Percentiles rank a stretch among this genome's conserved stretches.
Conservation (phyloP, 1,140 invertebrate genomes). For the Leucophenga varia region DNA sequence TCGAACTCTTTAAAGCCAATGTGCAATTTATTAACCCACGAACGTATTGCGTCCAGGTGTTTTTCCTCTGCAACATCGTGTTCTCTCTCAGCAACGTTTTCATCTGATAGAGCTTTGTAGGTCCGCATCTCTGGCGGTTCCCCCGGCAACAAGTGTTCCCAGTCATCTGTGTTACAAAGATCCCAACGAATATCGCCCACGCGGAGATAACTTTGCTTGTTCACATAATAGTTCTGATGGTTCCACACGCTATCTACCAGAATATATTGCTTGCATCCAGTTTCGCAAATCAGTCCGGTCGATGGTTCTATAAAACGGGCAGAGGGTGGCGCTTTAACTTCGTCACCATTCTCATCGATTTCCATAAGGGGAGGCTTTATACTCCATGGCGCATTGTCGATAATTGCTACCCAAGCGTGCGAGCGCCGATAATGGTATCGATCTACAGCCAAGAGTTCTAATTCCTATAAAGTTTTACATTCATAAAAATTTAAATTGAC, state of each 20-base stretch:
- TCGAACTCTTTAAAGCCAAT: slow-evolving; percentile 71
- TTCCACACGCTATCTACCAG: slow-evolving; percentile 86
- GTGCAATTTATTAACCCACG: slow-evolving; percentile 72
- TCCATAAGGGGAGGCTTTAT: slow-evolving; percentile 37
- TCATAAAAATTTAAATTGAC: not conserved
- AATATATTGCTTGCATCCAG: slow-evolving; percentile 67
- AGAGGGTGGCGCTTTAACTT: slow-evolving; percentile 27
- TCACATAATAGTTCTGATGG: slow-evolving; percentile 81
- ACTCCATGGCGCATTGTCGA: slow-evolving; percentile 57
- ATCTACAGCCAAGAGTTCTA: slow-evolving; percentile 71
- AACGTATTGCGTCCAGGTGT: slow-evolving; percentile 75
- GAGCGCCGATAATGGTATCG: slow-evolving; percentile 71
- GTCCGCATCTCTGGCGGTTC: slow-evolving; percentile 61
- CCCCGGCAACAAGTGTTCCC: slow-evolving; percentile 71
- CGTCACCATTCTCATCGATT: slow-evolving; percentile 38
- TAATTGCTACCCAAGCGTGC: slow-evolving; percentile 82
- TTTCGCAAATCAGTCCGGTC: slow-evolving; percentile 66
- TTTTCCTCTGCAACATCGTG: slow-evolving; percentile 63
- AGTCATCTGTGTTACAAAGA: slow-evolving; percentile 61
- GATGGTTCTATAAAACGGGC: slow-evolving; percentile 82
- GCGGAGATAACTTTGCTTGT: slow-evolving; percentile 62
- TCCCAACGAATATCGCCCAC: slow-evolving; percentile 61
- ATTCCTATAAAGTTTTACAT: slow-evolving; percentile 58
- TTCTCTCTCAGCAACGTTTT: slow-evolving; percentile 39
- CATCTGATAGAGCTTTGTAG: slow-evolving; percentile 48